Base-by-base conservation (phyloP, 2,888 invertebrate genomes). In the Tipula vernalis region DNA sequence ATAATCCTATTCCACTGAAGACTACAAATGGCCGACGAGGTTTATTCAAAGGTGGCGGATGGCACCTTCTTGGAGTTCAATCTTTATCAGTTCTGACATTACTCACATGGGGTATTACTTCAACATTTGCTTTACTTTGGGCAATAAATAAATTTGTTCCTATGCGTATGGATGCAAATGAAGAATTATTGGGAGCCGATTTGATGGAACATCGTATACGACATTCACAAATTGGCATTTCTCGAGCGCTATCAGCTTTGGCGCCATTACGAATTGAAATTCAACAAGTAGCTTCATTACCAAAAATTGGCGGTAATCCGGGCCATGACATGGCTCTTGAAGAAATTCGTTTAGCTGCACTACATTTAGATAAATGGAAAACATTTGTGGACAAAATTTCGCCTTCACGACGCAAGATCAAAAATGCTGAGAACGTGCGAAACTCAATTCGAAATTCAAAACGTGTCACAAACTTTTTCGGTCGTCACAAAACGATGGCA, bases 101-200 rank as follows among this genome's bases (percentile, higher is more conserved):
- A 8, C 90, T 92, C 51, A 90, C 92, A 28, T 98, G 98, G 98
- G 96, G 96, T 3, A 93, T 95, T 86, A 89, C 93, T 10, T 93
- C 95, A 0, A 96, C 98, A 0, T 93, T 95, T 89, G 89, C 94
- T 0, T 90, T 98, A 8, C 93, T 98, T 39, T 97, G 96, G 94
- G 92, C 95, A 42, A 95, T 97, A 18, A 95, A 97, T 90, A 94
- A 94, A 90, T 91, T 97, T 18, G 92, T 97, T 89, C 95, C 96
- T 0, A 96, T 98, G 87, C 93, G 98, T 13, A 97, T 98, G 97
- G 94, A 95, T 87, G 94, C 95, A 0, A 95, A 96, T 89, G 96
- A 97, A 86, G 98, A 98, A 91, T 92, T 97, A 85, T 92, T 98
- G 13, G 98, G 98, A 0, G 98, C 98, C 0, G 98, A 98, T 92